A percentile compares a stretch with the other conserved stretches of the same genome.
phyloP scores from a whole-genome alignment of 2,113 vertebrate genomes.

The Sapajus apella region DNA sequence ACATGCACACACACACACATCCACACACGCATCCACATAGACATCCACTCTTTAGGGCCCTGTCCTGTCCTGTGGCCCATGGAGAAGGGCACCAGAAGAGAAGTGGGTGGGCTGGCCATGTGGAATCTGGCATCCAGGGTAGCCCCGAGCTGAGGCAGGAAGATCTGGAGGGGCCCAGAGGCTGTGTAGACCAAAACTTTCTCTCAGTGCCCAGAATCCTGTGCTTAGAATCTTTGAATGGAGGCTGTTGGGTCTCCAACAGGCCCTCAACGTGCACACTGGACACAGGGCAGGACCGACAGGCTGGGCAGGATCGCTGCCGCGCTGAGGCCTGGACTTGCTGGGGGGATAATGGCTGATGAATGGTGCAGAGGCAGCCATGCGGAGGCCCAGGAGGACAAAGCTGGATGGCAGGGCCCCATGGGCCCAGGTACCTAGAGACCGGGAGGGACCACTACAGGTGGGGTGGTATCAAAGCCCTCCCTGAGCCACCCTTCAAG shows the following conservation, averaged over 20 bases:
- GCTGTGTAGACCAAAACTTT: neutral
- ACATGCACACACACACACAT: too few species aligned
- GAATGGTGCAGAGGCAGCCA: too few species aligned
- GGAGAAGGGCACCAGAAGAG: neutral
- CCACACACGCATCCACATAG: neutral
- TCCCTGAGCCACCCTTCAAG: too few species aligned
- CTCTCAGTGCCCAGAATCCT: neutral
- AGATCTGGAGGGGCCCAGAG: neutral
- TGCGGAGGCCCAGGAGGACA: neutral
- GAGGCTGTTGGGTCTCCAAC: neutral
- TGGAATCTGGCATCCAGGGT: neutral
- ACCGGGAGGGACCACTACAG: neutral
- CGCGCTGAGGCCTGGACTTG: neutral
- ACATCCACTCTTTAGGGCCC: neutral
- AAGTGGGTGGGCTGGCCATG: too few species aligned
- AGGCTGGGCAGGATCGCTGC: accelerated
- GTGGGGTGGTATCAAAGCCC: neutral
- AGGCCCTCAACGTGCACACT: accelerated
- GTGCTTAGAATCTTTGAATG: neutral
- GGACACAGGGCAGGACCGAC: neutral
- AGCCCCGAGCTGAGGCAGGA: neutral
- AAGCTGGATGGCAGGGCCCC: neutral
- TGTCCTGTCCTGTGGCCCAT: neutral
- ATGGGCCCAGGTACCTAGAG: accelerated
- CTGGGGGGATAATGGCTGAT: neutral